These are phyloP conservation scores for Cephalotes varians DNA, from an alignment of 2,888 invertebrate species.

Conservation along the genomic window DNA sequence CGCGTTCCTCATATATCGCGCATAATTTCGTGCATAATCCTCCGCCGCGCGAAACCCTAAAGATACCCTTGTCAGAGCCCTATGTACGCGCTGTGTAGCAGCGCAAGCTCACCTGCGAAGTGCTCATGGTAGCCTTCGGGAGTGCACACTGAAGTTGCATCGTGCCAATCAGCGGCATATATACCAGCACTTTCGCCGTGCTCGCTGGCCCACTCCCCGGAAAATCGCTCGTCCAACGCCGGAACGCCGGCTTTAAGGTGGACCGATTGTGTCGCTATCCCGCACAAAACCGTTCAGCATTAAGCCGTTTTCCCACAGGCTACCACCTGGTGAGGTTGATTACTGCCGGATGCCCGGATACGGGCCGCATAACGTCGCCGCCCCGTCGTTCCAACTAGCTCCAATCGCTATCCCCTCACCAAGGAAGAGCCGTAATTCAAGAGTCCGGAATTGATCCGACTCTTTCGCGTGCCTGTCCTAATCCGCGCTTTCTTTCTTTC, in stretches of 20 bases:
- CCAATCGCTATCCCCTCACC: conserved; percentile 55
- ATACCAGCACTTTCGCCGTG: conserved; percentile 84
- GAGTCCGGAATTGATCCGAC: conserved; percentile 55
- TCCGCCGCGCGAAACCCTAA: conserved; percentile 25
- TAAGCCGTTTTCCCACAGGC: conserved; percentile 76
- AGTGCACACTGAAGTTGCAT: conserved; percentile 82
- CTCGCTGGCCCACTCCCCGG: conserved; percentile 79
- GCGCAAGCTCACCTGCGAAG: conserved; percentile 81
- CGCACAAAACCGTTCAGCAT: conserved; percentile 57
- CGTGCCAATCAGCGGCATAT: conserved; percentile 83
- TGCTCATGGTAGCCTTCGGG: conserved; percentile 81
- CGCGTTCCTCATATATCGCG: conserved; percentile 11
- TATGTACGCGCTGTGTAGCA: conserved; percentile 46
- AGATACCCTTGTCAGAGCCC: neutral
- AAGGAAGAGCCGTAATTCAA: conserved; percentile 66
- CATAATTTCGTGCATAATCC: conserved; percentile 32
- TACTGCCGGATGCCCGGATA: conserved; percentile 69
- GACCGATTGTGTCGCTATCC: conserved; percentile 68
- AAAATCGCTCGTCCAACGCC: conserved; percentile 74
- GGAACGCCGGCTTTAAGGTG: conserved; percentile 69
- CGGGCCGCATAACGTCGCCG: conserved; percentile 60
- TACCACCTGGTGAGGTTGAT: conserved; percentile 56
- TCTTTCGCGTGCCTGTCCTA: conserved; percentile 36
- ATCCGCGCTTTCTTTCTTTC: conserved; percentile 58
- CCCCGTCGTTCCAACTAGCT: conserved; percentile 37